Conservation (phyloP, 2,888 invertebrate genomes). For the Cataglyphis rosenhaueri region DNA sequence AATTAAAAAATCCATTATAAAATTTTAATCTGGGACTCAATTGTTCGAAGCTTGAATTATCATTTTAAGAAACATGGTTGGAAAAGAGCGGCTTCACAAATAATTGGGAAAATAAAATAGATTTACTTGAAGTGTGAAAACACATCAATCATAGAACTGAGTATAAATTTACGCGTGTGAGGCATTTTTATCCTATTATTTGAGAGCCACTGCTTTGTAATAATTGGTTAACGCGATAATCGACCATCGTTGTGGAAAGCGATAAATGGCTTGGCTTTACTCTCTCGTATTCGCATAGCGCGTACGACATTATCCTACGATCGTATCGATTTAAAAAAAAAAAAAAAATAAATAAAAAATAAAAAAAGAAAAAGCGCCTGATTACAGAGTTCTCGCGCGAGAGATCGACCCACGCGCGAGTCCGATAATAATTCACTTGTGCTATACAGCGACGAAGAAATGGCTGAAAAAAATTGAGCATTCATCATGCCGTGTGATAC, state of each 20-base stretch:
- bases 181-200: not conserved
- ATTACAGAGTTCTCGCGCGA: slow-evolving; percentile 49
- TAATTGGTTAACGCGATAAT: slow-evolving; percentile 26
- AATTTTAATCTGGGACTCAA: not conserved
- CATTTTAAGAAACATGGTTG: not conserved
- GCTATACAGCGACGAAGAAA: slow-evolving; percentile 32
- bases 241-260: slow-evolving; percentile 27
- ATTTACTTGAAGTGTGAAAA: not conserved
- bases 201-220: not conserved
- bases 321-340: slow-evolving; percentile 21
- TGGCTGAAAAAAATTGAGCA: slow-evolving; percentile 51
- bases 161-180: not conserved
- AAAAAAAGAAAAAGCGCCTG: slow-evolving; percentile 36
- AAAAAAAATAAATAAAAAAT: not conserved
- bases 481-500: slow-evolving; percentile 51
- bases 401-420: slow-evolving; percentile 26
- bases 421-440: slow-evolving; percentile 54
- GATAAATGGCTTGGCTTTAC: slow-evolving; percentile 33
- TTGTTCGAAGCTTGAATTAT: not conserved
- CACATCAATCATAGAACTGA: not conserved
- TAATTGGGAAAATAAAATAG: not conserved
- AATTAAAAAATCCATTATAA: not conserved
- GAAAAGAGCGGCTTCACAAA: not conserved
- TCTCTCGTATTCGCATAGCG: slow-evolving; percentile 23
- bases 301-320: slow-evolving; percentile 41